Evolutionary conservation across 2,797 vertebrate species (phyloP), one percentile per base, ranked within the genome.

Genomic region (Borostomias antarcticus): DNA sequence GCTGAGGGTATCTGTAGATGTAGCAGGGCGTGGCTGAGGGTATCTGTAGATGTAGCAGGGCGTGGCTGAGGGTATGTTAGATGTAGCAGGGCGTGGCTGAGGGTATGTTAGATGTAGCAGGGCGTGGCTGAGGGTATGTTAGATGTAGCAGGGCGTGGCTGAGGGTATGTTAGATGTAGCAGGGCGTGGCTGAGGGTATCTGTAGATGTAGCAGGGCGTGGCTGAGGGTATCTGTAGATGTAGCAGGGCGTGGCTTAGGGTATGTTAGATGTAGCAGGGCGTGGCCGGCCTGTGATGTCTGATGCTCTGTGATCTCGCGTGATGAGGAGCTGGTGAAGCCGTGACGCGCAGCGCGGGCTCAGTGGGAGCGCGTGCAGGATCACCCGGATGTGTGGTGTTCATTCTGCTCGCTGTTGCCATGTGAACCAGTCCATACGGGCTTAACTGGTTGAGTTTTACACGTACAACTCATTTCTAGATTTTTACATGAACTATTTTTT

Each of bases 221-320:
- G 23, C 37, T 10, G 9, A 28, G 33, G 57, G 40, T 45, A 45
- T 45, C 40, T n/a, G 15, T 21, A 3, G 48, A 51, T n/a, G 5
- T 6, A 4, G 23, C 28, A n/a, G n/a, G n/a, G n/a, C n/a, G n/a
- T n/a, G n/a, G n/a, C n/a, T n/a, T n/a, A n/a, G n/a, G 23, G 9
- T 45, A 11, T 59, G 2, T 25, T 25, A 40, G 33, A 43, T 26
- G 25, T n/a, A 60, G 30, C 21, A 25, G n/a, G 4, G 45, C 19
- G 10, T 33, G 40, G 15, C n/a, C 50, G 4, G n/a, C 13, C 23
- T 33, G 15, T 47, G 61, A 45, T 51, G 19, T 63, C 32, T 30
- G 35, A 51, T 63, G 61, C 48, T 47, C 19, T 51, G 47, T 63
- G 59, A 51, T 62, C 29, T 62, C 10, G 30, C 26, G 29, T 33